Conservation (phyloP, 1,140 invertebrate species). For the Conus ventricosus region DNA sequence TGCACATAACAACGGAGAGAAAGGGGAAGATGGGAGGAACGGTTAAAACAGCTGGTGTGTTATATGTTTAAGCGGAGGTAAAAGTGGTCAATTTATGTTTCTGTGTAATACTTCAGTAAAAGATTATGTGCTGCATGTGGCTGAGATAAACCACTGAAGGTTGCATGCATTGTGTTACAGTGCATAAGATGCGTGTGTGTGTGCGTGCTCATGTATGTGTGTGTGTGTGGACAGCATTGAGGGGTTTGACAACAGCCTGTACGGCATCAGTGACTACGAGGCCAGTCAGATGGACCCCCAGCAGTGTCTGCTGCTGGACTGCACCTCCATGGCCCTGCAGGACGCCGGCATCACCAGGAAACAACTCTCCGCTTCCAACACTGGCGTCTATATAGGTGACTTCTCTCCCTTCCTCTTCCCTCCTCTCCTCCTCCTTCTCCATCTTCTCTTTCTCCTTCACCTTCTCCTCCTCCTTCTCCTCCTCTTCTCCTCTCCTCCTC, state of each 20-base stretch:
- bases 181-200: background rate
- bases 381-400: slow-evolving; percentile 62
- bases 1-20: too few species aligned
- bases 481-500: too few species aligned
- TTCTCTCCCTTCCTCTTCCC: background rate
- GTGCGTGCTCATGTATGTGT: background rate
- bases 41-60: too few species aligned
- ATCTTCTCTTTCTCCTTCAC: background rate
- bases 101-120: too few species aligned
- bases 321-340: slow-evolving; percentile 59
- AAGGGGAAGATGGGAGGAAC: too few species aligned
- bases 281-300: slow-evolving; percentile 55
- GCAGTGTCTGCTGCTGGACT: slow-evolving; percentile 51
- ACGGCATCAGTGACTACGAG: slow-evolving; percentile 56
- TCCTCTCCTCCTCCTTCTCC: too few species aligned
- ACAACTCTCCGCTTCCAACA: slow-evolving; percentile 45
- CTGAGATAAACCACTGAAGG: too few species aligned
- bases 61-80: too few species aligned
- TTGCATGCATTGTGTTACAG: too few species aligned
- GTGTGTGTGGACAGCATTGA: background rate
- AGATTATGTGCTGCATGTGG: too few species aligned
- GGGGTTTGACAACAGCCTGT: slow-evolving; percentile 44
- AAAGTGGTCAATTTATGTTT: too few species aligned
- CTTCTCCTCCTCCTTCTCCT: background rate
- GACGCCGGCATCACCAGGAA: slow-evolving; percentile 54